These are phyloP conservation scores for Pollimyrus isidori DNA, from an alignment of 2,113 vertebrate genomes.

Conservation along the genomic window DNA sequence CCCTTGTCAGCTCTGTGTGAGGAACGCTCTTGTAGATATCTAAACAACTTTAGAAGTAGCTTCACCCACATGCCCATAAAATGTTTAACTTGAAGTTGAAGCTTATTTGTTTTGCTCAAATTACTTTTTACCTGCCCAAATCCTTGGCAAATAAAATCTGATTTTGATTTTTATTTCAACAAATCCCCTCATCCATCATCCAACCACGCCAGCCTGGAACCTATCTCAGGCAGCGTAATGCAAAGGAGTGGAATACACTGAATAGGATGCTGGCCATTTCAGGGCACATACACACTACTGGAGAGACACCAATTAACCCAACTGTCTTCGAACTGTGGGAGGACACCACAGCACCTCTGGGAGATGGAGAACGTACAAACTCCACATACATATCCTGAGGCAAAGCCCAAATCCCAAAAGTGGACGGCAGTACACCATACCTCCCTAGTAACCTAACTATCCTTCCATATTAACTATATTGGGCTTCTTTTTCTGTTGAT, in stretches of 20 bases:
- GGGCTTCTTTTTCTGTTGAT: neutral
- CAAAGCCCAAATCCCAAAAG: neutral
- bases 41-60: neutral
- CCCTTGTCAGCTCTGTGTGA: neutral
- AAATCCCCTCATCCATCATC: neutral
- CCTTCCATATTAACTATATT: neutral
- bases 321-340: neutral
- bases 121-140: neutral
- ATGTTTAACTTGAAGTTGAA: neutral
- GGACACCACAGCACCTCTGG: neutral
- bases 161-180: neutral
- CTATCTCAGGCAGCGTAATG: neutral
- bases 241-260: neutral
- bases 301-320: neutral
- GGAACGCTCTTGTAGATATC: neutral
- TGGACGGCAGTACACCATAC: neutral
- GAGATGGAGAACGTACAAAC: neutral
- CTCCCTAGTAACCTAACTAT: neutral
- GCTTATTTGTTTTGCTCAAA: neutral
- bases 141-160: neutral
- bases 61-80: neutral
- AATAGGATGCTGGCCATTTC: neutral
- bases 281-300: neutral
- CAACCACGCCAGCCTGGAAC: neutral
- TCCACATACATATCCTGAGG: neutral